Evolutionary conservation across 2,113 vertebrate genomes (phyloP), one percentile per base, ranked within the genome.

Genomic region (Clupea harengus): DNA sequence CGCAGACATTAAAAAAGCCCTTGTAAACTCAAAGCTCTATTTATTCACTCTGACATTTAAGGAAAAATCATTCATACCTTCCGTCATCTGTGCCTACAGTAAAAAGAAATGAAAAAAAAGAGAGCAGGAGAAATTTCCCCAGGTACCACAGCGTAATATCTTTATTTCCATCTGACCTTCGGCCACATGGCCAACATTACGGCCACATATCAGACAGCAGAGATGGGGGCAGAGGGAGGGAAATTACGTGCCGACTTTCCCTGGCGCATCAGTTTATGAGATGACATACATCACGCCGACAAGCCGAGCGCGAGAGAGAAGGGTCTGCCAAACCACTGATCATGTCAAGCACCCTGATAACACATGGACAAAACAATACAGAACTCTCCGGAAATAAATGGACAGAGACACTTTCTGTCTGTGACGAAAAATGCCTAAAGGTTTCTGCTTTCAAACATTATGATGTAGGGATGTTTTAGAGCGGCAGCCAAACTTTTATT

Each of bases 221-320:
- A 39, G 39, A 39, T 39, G 64, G 17, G 0, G 39, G 17, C n/a
- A 9, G n/a, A 75, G 20, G n/a, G 54, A 3, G 4, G 60, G 86
- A 84, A 85, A 64, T 78, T 86, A 84, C 86, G 91, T 82, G 18
- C 86, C 22, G 81, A 81, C 47, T 46, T 78, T 85, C 60, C 86
- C 81, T 64, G 83, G 32, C 47, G 60, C 22, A 20, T 25, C 85
- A 88, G 52, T 86, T 88, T 87, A 91, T 89, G 54, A 87, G 90
- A 89, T 86, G 44, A 80, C 45, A n/a, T 86, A 54, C 64, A 84
- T 84, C 87, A 83, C 6, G 17, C 45, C 81, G 87, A 75, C 85
- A 83, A 86, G 81, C 50, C 50, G 39, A 2, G 39, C 39, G 39
- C 25, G 9, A 32, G 2, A 78, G 15, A 78, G 28, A 13, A 39